Evolutionary conservation across 2,888 invertebrate species (phyloP).

Genomic region (Tetragonisca angustula): DNA sequence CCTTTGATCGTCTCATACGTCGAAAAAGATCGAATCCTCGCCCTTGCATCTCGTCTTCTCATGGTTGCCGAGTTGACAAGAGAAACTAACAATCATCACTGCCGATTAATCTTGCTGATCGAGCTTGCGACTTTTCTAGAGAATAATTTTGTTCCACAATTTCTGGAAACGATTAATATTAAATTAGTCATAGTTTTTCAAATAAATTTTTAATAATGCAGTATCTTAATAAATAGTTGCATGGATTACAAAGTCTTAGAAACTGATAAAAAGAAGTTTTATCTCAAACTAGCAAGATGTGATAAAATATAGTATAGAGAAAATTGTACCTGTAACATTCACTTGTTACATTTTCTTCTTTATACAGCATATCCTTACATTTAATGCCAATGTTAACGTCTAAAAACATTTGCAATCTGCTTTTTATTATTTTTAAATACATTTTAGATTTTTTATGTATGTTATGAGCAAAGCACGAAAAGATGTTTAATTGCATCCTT

Average conservation of each 20-base stretch:
- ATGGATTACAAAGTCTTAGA: too few species aligned
- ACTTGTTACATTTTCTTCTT: too few species aligned
- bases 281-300: too few species aligned
- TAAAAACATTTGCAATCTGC: background rate
- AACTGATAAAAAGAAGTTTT: too few species aligned
- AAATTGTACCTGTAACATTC: too few species aligned
- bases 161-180: too few species aligned
- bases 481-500: slow-evolving; percentile 41
- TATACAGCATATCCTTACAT: too few species aligned
- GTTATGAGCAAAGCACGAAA: background rate
- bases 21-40: slow-evolving; percentile 60
- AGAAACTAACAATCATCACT: background rate
- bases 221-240: too few species aligned
- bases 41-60: slow-evolving; percentile 35
- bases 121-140: background rate
- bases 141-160: background rate
- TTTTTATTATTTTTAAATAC: background rate
- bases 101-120: slow-evolving; percentile 33
- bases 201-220: too few species aligned
- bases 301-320: too few species aligned
- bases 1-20: slow-evolving; percentile 5
- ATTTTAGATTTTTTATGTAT: background rate
- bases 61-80: background rate
- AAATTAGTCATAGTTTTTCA: too few species aligned
- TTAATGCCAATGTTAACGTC: background rate